A percentile compares a stretch with the other conserved stretches of the same genome.
These are phyloP conservation scores for Apistogramma diplotaenia DNA, from an alignment of 2,113 vertebrate species.

Conservation along the genomic window DNA sequence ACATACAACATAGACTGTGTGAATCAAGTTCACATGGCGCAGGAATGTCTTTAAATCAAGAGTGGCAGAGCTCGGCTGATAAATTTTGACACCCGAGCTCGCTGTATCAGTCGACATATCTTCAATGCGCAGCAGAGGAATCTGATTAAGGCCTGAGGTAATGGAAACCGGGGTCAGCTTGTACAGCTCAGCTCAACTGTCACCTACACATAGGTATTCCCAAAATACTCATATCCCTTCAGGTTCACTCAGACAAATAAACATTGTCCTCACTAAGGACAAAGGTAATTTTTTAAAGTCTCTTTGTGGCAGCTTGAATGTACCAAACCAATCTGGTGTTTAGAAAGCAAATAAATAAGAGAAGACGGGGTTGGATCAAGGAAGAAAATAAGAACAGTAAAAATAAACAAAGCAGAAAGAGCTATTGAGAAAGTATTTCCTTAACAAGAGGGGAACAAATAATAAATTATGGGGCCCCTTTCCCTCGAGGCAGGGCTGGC, in stretches of 20 bases:
- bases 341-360: conserved; percentile 80
- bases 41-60: conserved; percentile 60
- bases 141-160: conserved; percentile 69
- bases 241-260: conserved; percentile 75
- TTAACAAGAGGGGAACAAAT: conserved; percentile 73
- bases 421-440: conserved; percentile 78
- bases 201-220: conserved; percentile 63
- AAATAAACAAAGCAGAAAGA: conserved; percentile 77
- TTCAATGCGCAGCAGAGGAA: conserved; percentile 60
- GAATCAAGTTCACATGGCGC: conserved; percentile 59
- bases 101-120: conserved; percentile 57
- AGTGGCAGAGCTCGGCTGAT: conserved; percentile 59
- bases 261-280: conserved; percentile 66
- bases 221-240: conserved; percentile 61
- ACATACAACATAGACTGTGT: conserved; percentile 40
- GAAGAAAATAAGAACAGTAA: conserved; percentile 74
- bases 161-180: conserved; percentile 62
- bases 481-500: conserved; percentile 53
- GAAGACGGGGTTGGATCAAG: conserved; percentile 58
- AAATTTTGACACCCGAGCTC: conserved; percentile 69
- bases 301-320: conserved; percentile 54
- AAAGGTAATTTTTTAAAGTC: conserved; percentile 71
- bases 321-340: conserved; percentile 61
- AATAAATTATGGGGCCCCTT: conserved; percentile 70
- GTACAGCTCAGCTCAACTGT: conserved; percentile 64